Evolutionary conservation across 2,888 invertebrate species (phyloP).

Genomic region (Cephus sareptanus): DNA sequence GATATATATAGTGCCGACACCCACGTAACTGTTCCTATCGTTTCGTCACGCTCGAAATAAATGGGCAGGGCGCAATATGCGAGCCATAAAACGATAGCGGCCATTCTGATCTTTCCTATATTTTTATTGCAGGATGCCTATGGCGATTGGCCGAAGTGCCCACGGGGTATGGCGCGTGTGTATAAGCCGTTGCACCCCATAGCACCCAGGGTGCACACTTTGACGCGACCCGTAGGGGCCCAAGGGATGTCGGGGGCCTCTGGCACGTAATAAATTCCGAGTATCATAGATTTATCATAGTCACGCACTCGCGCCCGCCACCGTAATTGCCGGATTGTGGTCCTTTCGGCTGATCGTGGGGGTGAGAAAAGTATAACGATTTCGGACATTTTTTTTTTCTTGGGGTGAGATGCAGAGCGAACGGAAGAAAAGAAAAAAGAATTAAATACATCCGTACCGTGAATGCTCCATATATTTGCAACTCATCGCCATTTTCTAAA

Average conservation of each 20-base stretch:
- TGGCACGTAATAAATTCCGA: conserved; percentile 49
- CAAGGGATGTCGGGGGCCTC: not conserved
- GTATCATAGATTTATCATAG: conserved; percentile 59
- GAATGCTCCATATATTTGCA: not conserved
- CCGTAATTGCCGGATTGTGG: conserved; percentile 54
- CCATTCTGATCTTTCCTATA: conserved; percentile 40
- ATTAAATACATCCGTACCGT: not conserved
- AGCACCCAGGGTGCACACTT: conserved; percentile 33
- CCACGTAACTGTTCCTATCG: not conserved
- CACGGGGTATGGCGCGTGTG: conserved; percentile 10
- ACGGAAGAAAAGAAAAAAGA: not conserved
- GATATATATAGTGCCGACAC: not conserved
- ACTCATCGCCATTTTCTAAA: not conserved
- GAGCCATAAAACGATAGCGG: conserved; percentile 26
- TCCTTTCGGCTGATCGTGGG: conserved; percentile 25
- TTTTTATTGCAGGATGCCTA: conserved; percentile 46
- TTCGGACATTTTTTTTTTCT: conserved; percentile 14
- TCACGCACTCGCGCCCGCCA: conserved; percentile 50
- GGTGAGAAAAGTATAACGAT: conserved; percentile 31
- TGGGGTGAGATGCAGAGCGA: not conserved
- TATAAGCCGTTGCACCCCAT: conserved; percentile 29
- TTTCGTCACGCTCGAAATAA: conserved; percentile 17
- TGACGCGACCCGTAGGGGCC: not conserved
- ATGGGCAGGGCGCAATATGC: conserved; percentile 22
- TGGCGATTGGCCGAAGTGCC: conserved; percentile 44